phyloP scores from a whole-genome alignment of 23 tunicate genomes.

The Oikopleura dioica region DNA sequence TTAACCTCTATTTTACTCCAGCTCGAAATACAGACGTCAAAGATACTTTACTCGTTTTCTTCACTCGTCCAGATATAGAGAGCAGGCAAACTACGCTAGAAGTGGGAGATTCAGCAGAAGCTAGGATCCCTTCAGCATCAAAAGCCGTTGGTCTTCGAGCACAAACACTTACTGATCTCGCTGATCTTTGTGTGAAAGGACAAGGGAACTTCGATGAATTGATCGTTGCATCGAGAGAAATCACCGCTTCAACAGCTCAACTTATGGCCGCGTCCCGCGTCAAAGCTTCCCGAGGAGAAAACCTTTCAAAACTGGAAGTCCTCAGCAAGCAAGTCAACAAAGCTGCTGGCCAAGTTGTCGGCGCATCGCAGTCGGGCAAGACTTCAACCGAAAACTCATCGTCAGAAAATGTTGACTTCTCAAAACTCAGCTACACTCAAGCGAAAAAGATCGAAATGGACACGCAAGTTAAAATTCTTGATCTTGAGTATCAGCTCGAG shows the following conservation, averaged over 20 bases:
- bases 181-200: slow-evolving; percentile 58
- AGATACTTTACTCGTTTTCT: too few species aligned
- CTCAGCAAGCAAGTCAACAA: slow-evolving; percentile 37
- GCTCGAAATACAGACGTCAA: too few species aligned
- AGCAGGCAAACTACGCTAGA: too few species aligned
- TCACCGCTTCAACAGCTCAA: slow-evolving; percentile 81
- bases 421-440: slow-evolving; percentile 36
- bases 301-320: background rate
- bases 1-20: too few species aligned
- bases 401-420: slow-evolving; percentile 19
- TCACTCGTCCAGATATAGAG: too few species aligned
- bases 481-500: background rate
- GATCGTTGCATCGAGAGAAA: slow-evolving; percentile 76
- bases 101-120: too few species aligned
- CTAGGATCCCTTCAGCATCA: too few species aligned
- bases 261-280: slow-evolving; percentile 91
- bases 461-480: slow-evolving; percentile 26
- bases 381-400: slow-evolving; percentile 21
- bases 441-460: slow-evolving; percentile 80
- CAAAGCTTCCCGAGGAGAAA: background rate
- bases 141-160: background rate
- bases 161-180: slow-evolving; percentile 24
- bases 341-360: slow-evolving; percentile 80
- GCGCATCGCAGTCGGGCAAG: slow-evolving; percentile 59
- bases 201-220: slow-evolving; percentile 79